Evolutionary conservation across 2,113 vertebrate genomes (phyloP), one percentile per base, ranked within the genome.

Genomic region (Helogale parvula): DNA sequence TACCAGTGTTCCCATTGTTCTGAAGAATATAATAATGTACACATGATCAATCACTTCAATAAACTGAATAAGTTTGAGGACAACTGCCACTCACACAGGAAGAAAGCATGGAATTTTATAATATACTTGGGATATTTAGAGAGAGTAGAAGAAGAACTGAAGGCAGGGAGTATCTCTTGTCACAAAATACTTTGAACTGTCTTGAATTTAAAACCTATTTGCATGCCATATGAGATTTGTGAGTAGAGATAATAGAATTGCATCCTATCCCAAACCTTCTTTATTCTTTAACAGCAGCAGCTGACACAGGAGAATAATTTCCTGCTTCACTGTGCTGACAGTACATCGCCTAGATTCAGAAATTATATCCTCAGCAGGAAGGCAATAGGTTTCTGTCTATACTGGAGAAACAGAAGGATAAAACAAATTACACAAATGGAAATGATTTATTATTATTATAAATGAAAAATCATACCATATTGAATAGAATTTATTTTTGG

Each of bases 321-420:
- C 94, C 83, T 98, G 97, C 82, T 92, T 94, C 92, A 84, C 94
- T 96, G 93, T 96, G 93, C 97, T 96, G 79, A 97, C 41, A 93
- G 63, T 74, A 86, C 54, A 93, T 79, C 12, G 10, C 87, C 86
- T 91, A 96, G 88, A 94, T 93, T 97, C 94, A 96, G 91, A 97
- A 97, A 97, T 96, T 74, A 97, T 81, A 86, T 65, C 81, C 93
- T 89, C 94, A 97, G 93, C 82, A 97, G 96, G 77, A 95, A 96
- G 47, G 66, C 82, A 97, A 71, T 47, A 92, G 47, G 38, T 87
- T 96, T 97, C 65, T 95, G 68, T 94, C 91, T 91, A 87, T 21
- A 90, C 21, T 47, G 35, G 97, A 84, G 50, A 96, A 95, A 96
- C 1, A 83, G 41, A 72, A n/a, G 57, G 41, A 54, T 2, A 89